Conservation (phyloP, 2,888 invertebrate species). For the Anoplius nigerrimus region DNA sequence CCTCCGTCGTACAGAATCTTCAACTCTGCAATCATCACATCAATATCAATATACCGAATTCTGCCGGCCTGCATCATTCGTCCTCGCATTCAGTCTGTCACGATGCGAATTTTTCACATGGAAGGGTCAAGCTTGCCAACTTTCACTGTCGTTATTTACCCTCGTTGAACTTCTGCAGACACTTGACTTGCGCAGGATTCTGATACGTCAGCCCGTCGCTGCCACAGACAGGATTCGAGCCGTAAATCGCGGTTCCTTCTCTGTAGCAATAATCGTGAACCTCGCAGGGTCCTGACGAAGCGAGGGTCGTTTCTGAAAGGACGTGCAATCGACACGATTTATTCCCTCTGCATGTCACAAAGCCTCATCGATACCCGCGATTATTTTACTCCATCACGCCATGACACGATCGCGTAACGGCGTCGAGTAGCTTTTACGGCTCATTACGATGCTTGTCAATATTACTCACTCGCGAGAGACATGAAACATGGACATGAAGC, state of each 20-base stretch:
- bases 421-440: too few species aligned
- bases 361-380: too few species aligned
- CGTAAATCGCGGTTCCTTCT: slow-evolving; percentile 28
- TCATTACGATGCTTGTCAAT: too few species aligned
- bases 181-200: slow-evolving; percentile 59
- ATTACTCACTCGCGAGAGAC: too few species aligned
- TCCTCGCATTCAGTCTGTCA: background rate
- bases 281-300: slow-evolving; percentile 10
- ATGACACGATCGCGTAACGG: too few species aligned
- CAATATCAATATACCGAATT: background rate
- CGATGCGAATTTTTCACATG: background rate
- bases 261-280: slow-evolving; percentile 34
- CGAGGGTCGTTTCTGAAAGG: slow-evolving; percentile 19
- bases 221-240: slow-evolving; percentile 58
- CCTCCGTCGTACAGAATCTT: slow-evolving; percentile 60
- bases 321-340: slow-evolving; percentile 11
- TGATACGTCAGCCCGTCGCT: slow-evolving; percentile 63
- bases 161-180: slow-evolving; percentile 49
- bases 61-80: background rate
- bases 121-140: background rate
- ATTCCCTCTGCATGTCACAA: too few species aligned
- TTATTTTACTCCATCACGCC: too few species aligned
- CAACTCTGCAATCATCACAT: slow-evolving; percentile 45
- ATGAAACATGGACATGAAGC: too few species aligned
- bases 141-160: slow-evolving; percentile 26